Evolutionary conservation across 2,113 vertebrate genomes (phyloP).

Genomic region (Nycticryphes semicollaris): DNA sequence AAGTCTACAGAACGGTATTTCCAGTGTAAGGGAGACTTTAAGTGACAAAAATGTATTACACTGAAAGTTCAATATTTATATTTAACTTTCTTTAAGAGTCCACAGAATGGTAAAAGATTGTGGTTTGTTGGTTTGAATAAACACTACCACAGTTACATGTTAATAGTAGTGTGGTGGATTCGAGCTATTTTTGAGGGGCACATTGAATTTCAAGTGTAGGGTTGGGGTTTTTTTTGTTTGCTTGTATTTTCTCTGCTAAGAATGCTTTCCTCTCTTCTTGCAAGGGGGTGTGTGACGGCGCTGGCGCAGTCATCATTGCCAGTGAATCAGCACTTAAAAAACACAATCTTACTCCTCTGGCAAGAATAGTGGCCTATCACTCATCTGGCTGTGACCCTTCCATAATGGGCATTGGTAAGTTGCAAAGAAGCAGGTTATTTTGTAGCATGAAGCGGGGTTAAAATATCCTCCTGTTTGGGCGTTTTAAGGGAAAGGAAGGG

Average conservation of each 20-base stretch:
- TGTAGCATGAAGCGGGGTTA: background rate
- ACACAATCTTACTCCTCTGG: conserved; percentile 89
- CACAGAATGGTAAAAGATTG: background rate
- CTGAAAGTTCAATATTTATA: background rate
- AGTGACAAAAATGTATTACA: background rate
- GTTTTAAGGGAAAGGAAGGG: background rate
- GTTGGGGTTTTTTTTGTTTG: background rate
- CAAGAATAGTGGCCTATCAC: conserved; percentile 91
- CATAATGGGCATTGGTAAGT: conserved; percentile 98
- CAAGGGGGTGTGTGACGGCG: conserved; percentile 94
- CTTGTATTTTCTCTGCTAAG: background rate
- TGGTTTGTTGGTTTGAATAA: background rate
- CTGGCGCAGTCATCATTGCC: conserved; percentile 87
- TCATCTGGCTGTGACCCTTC: conserved; percentile 90
- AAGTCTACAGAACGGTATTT: background rate
- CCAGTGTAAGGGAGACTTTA: background rate
- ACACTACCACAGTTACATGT: background rate
- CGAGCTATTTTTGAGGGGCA: background rate
- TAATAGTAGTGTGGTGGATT: background rate
- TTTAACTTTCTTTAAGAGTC: background rate
- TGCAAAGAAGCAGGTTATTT: background rate
- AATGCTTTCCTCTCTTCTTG: background rate
- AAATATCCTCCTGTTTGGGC: background rate
- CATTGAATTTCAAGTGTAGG: background rate
- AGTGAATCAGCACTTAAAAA: conserved; percentile 92